Evolutionary conservation across 92 coral and sea anemone species (phyloP).

Genomic region (Montipora capitata): DNA sequence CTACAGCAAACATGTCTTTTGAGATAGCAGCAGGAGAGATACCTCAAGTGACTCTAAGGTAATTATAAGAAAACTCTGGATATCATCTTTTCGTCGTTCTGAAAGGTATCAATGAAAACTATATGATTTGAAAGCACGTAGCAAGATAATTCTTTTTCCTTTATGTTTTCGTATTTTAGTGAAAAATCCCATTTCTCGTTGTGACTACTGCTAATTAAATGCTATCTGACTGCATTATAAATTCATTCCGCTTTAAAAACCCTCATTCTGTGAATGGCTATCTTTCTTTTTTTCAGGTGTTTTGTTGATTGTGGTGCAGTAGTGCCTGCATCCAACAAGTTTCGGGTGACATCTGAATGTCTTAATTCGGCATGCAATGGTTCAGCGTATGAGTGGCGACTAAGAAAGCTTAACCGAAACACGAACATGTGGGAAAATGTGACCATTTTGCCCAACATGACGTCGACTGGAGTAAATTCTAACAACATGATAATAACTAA

Average conservation of each 20-base stretch:
- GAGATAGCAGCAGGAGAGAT: conserved; percentile 33
- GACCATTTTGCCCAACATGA: conserved; percentile 28
- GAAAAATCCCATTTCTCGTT: no score
- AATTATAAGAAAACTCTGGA: neutral
- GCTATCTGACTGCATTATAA: no score
- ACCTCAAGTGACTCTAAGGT: conserved; percentile 45
- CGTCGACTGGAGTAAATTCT: conserved; percentile 7
- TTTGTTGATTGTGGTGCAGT: neutral
- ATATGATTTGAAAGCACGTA: no score
- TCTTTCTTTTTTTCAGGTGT: no score
- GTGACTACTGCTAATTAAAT: no score
- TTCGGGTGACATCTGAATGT: conserved; percentile 44
- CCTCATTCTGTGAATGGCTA: no score
- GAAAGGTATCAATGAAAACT: no score
- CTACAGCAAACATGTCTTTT: conserved; percentile 22
- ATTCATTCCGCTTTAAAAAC: no score
- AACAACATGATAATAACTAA: conserved; percentile 24
- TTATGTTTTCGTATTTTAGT: no score
- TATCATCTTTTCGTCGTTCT: no score
- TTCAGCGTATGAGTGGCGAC: conserved; percentile 17
- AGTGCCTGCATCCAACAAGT: conserved; percentile 42
- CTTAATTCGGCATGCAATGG: conserved; percentile 8
- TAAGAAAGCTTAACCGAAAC: neutral
- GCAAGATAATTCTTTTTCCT: no score
- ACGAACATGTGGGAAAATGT: neutral